Base-by-base conservation (phyloP, 2,888 invertebrate species). In the Gymnoscelis rufifasciata region DNA sequence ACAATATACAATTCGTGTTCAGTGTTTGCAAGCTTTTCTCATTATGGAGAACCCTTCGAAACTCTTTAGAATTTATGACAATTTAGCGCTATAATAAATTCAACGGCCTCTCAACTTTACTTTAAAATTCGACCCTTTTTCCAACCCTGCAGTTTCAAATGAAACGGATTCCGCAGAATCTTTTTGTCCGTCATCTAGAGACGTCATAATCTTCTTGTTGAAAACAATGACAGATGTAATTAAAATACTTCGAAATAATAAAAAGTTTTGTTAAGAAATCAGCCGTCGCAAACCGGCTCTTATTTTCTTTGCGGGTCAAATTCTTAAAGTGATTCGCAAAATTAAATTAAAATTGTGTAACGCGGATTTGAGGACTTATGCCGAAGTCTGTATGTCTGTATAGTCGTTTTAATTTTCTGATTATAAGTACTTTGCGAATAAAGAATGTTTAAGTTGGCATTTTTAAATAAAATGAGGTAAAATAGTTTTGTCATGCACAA, bases 201-300 rank as follows among this genome's bases (percentile, higher is more conserved):
- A 70, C 68, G 74, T 74, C 71, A 74, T 80, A 78, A 82, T 80
- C 75, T 68, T 64, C 66, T 64, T 58, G 40, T 12, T 8, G 61
- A 71, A 76, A 77, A 78, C 75, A 78, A 78, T 74, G 73, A 70
- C 67, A 64, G 68, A 68, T 78, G 77, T 77, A 78, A 79, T 81
- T 78, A 76, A 77, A 74, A 72, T 72, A 70, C 65, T 77, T 75
- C 67, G 64, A 67, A 74, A 75, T 68, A 70, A 73, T 70, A 72
- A 72, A 19, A 75, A 74, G 54, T 30, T 46, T 40, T 30, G 26
- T 27, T 7, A 30, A 31, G 13, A 29, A 31, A 37, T 27, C 12
- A n/a, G 27, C n/a, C 19, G n/a, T 33, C 19, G 15, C 14, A 3
- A 14, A 13, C 12, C n/a, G 28, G 19, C 3, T 24, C 13, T 31